Percentiles rank a stretch among this genome's conserved stretches.
Conservation (phyloP, 37 sponge, comb jelly and placozoan genomes). For the Geodia barretti region DNA sequence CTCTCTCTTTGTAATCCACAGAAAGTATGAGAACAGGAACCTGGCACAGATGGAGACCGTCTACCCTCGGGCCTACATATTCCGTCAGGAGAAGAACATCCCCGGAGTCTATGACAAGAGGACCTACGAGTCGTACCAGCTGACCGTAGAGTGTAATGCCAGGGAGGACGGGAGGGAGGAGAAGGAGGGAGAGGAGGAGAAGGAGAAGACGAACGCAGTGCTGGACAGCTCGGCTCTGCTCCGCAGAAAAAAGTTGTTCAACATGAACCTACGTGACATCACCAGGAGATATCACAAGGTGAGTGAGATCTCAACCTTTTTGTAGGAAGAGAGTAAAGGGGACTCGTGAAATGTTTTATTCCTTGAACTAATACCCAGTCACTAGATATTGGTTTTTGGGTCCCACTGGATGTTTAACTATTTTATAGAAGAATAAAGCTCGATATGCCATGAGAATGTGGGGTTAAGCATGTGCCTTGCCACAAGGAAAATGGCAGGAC, state of each 20-base stretch:
- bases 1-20: too few relatives aligned
- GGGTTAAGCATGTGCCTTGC: too few relatives aligned
- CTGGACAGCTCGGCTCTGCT: conserved; percentile 41
- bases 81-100: conserved; percentile 71
- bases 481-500: too few relatives aligned
- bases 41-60: conserved; percentile 77
- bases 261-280: conserved; percentile 12
- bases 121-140: conserved; percentile 52
- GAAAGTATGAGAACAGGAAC: conserved; percentile 58
- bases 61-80: conserved; percentile 62
- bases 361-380: too few relatives aligned
- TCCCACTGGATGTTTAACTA: too few relatives aligned
- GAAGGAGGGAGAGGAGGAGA: neutral
- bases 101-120: conserved; percentile 51
- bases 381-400: too few relatives aligned
- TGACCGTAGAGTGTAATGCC: conserved; percentile 64
- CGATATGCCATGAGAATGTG: too few relatives aligned
- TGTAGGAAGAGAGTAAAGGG: too few relatives aligned
- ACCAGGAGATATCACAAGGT: conserved; percentile 61
- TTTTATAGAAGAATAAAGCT: too few relatives aligned
- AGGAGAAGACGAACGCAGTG: neutral
- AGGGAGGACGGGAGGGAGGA: conserved; percentile 11
- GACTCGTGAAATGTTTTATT: too few relatives aligned
- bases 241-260: conserved; percentile 48
- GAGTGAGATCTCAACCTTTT: too few relatives aligned